A percentile compares a stretch with the other conserved stretches of the same genome.
These are phyloP conservation scores for Sebastes nivosus DNA, from an alignment of 2,797 vertebrate genomes.

Conservation along the genomic window DNA sequence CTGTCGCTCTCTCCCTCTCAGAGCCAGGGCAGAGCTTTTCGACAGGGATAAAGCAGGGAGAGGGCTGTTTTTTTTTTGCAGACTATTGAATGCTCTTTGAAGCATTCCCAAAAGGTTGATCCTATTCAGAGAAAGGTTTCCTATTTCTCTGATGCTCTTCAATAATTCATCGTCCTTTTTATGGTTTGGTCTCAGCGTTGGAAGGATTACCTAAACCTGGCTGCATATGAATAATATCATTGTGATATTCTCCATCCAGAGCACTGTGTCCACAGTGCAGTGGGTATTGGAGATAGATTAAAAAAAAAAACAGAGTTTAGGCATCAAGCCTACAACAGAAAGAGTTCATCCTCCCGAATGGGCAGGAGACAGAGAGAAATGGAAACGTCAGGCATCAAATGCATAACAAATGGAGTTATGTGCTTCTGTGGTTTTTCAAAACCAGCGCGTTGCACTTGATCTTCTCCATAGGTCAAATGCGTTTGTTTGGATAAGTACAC, in stretches of 20 bases:
- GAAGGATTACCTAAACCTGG: slow-evolving; percentile 83
- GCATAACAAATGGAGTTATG: slow-evolving; percentile 31
- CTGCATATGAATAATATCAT: slow-evolving; percentile 81
- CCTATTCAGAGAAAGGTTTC: slow-evolving; percentile 82
- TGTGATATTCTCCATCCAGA: slow-evolving; percentile 76
- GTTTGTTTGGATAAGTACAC: slow-evolving; percentile 24
- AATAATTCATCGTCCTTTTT: slow-evolving; percentile 83
- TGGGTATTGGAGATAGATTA: slow-evolving; percentile 63
- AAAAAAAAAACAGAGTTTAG: slow-evolving; percentile 53
- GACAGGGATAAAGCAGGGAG: slow-evolving; percentile 73
- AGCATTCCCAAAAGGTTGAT: slow-evolving; percentile 85
- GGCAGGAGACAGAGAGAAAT: slow-evolving; percentile 38
- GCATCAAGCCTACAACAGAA: slow-evolving; percentile 50
- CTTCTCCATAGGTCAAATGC: slow-evolving; percentile 41
- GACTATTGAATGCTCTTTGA: slow-evolving; percentile 83
- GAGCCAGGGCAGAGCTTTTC: slow-evolving; percentile 74
- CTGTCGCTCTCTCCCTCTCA: slow-evolving; percentile 50
- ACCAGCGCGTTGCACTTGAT: slow-evolving; percentile 23
- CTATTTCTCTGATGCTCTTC: slow-evolving; percentile 82
- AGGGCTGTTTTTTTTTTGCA: slow-evolving; percentile 55
- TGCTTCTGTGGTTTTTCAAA: slow-evolving; percentile 27
- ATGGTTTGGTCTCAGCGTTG: slow-evolving; percentile 78
- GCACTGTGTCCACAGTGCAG: slow-evolving; percentile 51
- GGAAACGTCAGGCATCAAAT: slow-evolving; percentile 52
- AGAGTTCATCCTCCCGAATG: slow-evolving; percentile 43